Evolutionary conservation across 2,797 vertebrate species (phyloP).

Genomic region (Antennarius maculatus): DNA sequence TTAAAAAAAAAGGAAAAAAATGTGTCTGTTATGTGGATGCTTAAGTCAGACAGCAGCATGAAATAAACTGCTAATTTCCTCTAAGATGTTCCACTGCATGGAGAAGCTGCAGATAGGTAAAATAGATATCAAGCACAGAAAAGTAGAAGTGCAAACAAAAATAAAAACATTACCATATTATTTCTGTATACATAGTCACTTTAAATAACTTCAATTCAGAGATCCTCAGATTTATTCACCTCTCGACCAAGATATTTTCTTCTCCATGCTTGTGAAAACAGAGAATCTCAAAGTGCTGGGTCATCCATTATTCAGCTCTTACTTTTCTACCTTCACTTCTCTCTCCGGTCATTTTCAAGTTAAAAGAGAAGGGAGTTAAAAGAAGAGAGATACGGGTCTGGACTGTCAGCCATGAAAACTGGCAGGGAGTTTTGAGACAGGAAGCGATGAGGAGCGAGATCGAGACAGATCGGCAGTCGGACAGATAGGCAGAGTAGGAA

Average conservation of each 20-base stretch:
- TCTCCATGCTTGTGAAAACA: constrained; percentile 53
- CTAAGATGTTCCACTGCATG: not conserved
- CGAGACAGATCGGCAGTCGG: constrained; percentile 17
- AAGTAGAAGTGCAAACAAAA: not conserved
- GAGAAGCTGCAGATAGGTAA: constrained; percentile 3
- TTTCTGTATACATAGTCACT: too few species aligned
- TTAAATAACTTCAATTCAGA: too few species aligned
- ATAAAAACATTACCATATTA: not conserved
- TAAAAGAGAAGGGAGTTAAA: constrained; percentile 68
- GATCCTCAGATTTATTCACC: not conserved
- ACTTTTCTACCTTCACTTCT: constrained; percentile 56
- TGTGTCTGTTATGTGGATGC: not conserved
- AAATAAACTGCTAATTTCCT: not conserved
- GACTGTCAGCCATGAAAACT: constrained; percentile 44
- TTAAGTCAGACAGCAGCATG: constrained; percentile 3
- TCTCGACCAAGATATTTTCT: constrained; percentile 42
- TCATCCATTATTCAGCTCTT: constrained; percentile 75
- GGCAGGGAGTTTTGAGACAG: constrained; percentile 51
- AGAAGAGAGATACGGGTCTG: constrained; percentile 38
- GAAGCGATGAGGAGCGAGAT: constrained; percentile 13
- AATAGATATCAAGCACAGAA: not conserved
- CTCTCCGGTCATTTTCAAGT: constrained; percentile 63
- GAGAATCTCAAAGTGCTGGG: constrained; percentile 58
- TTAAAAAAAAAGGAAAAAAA: not conserved
- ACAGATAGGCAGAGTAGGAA: constrained; percentile 12